Evolutionary conservation across 2,113 vertebrate species (phyloP).

Genomic region (Camelus bactrianus): DNA sequence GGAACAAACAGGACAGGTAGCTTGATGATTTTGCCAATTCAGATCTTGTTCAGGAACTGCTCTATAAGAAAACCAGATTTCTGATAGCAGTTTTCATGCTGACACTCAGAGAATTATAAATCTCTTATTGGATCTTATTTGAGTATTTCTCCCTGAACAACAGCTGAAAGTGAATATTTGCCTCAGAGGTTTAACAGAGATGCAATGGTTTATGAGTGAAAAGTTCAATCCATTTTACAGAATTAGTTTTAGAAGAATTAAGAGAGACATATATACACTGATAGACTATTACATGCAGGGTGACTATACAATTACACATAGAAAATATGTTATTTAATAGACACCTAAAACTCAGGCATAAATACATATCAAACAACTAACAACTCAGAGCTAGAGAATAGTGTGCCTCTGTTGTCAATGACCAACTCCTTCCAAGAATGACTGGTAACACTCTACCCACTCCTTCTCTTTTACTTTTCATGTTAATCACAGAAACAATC

Average conservation of each 20-base stretch:
- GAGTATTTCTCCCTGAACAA: not conserved
- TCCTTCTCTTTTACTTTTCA: not conserved
- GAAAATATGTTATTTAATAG: not conserved
- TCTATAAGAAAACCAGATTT: not conserved
- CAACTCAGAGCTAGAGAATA: not conserved
- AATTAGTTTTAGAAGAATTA: slow-evolving; percentile 44
- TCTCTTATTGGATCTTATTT: not conserved
- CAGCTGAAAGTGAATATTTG: not conserved
- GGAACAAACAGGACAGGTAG: not conserved
- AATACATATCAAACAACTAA: not conserved
- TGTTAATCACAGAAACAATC: not conserved
- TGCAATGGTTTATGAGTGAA: not conserved
- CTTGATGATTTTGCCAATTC: not conserved
- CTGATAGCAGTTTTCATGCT: not conserved
- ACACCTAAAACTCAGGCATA: not conserved
- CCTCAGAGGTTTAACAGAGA: not conserved
- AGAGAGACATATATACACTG: not conserved
- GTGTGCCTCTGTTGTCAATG: not conserved
- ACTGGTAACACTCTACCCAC: not conserved
- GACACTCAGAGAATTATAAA: not conserved
- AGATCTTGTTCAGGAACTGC: not conserved
- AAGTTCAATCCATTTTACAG: not conserved
- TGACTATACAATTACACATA: not conserved
- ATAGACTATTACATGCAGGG: not conserved
- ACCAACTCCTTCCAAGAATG: not conserved